Percentiles rank a stretch among this genome's conserved stretches.
phyloP scores from a whole-genome alignment of 2,888 invertebrate species.

The Phalera bucephala region DNA sequence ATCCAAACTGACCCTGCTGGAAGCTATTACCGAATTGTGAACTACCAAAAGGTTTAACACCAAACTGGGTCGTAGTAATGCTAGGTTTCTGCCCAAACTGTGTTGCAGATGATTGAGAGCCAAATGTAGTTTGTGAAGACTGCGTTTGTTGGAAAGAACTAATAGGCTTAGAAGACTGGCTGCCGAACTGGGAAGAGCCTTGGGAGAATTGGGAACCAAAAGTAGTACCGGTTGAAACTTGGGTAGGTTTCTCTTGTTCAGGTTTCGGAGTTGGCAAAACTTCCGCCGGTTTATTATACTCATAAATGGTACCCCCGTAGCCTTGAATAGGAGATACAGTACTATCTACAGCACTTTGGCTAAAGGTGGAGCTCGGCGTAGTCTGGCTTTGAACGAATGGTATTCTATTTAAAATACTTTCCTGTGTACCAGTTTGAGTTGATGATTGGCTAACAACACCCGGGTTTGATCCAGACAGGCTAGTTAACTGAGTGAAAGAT shows the following conservation, averaged over 20 bases:
- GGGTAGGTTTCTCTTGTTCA: conserved; percentile 11
- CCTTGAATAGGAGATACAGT: conserved; percentile 20
- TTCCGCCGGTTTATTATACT: conserved; percentile 58
- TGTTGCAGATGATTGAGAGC: conserved; percentile 1
- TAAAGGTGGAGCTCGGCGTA: conserved; percentile 8
- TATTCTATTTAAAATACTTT: conserved; percentile 8
- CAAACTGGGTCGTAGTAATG: conserved; percentile 4
- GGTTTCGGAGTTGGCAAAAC: conserved; percentile 33
- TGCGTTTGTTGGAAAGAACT: conserved; percentile 12
- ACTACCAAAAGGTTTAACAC: conserved; percentile 1
- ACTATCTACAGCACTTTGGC: conserved; percentile 4
- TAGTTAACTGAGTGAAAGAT: conserved; percentile 16
- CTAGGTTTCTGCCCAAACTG: conserved; percentile 5
- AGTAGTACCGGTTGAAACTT: conserved; percentile 6
- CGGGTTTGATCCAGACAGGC: conserved; percentile 13
- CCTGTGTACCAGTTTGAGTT: conserved; percentile 7
- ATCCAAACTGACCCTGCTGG: not conserved
- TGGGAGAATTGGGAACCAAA: conserved; percentile 12
- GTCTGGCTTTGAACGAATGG: conserved; percentile 12
- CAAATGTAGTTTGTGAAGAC: conserved; percentile 5
- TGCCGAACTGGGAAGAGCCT: conserved; percentile 4
- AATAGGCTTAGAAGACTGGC: conserved; percentile 5
- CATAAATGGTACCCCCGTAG: conserved; percentile 47
- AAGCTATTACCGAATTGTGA: not conserved
- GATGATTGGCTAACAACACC: conserved; percentile 12